These are phyloP conservation scores for Pteronotus mesoamericanus DNA, from an alignment of 2,797 vertebrate genomes.

Conservation along the genomic window DNA sequence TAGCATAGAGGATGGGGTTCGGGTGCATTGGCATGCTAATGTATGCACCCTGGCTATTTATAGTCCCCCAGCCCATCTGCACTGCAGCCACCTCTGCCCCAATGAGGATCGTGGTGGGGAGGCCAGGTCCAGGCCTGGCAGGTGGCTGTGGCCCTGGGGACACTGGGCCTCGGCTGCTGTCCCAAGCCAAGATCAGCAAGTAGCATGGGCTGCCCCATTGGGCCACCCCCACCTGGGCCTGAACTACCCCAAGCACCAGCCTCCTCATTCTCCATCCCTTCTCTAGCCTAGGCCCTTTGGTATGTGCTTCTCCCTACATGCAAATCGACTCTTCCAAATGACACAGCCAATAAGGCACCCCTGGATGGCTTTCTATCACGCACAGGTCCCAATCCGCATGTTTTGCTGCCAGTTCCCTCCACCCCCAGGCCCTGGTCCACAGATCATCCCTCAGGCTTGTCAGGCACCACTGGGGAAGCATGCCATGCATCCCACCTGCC, in stretches of 20 bases:
- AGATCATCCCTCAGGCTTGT: background rate
- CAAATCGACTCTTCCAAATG: constrained; percentile 1
- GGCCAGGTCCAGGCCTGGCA: constrained; percentile 47
- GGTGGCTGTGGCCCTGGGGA: constrained; percentile 16
- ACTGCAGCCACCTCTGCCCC: constrained; percentile 85
- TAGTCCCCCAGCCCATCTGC: constrained; percentile 90
- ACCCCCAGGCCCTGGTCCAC: background rate
- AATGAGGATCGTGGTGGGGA: constrained; percentile 61
- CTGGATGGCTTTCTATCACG: background rate
- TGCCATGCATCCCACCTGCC: background rate
- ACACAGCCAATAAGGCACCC: background rate
- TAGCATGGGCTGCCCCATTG: background rate
- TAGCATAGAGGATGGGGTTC: constrained; percentile 97
- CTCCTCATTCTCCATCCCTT: background rate
- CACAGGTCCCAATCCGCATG: too few species aligned
- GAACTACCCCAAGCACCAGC: background rate
- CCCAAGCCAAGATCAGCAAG: background rate
- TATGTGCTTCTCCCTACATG: background rate
- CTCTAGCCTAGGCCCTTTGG: background rate
- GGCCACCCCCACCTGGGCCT: background rate
- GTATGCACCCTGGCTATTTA: constrained; percentile 95
- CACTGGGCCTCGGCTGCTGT: constrained; percentile 8
- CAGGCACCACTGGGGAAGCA: background rate
- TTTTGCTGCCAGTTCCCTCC: background rate
- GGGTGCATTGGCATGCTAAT: constrained; percentile 94